A percentile compares a stretch with the other conserved stretches of the same genome.
phyloP scores from a whole-genome alignment of 2,797 vertebrate genomes.

The Sebastes matsubarae region DNA sequence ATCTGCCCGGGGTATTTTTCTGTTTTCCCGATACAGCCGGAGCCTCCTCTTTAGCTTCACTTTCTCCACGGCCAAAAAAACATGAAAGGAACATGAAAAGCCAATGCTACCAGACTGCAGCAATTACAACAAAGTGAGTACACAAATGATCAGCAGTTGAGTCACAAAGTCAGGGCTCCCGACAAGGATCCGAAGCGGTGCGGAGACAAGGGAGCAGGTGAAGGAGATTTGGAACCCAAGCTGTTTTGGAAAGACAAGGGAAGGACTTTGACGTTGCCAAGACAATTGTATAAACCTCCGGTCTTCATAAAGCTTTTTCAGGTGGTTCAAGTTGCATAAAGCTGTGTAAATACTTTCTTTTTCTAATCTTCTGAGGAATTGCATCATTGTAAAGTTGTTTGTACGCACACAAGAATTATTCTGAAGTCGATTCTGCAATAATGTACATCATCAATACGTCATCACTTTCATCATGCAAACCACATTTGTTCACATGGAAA shows the following conservation, averaged over 20 bases:
- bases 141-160: constrained; percentile 77
- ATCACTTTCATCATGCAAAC: neutral
- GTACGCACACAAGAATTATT: neutral
- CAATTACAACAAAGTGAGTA: constrained; percentile 69
- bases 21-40: constrained; percentile 50
- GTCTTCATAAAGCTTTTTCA: neutral
- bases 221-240: constrained; percentile 40
- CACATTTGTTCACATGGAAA: neutral
- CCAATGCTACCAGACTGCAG: constrained; percentile 72
- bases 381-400: neutral
- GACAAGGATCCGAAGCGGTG: constrained; percentile 10
- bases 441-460: neutral
- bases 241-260: constrained; percentile 42
- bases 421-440: neutral
- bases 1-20: constrained; percentile 57
- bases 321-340: neutral
- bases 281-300: neutral
- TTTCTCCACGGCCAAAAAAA: constrained; percentile 71
- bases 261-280: constrained; percentile 1
- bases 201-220: constrained; percentile 57
- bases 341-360: neutral
- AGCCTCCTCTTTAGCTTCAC: constrained; percentile 56
- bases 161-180: constrained; percentile 60
- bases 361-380: neutral
- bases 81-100: constrained; percentile 78